Evolutionary conservation across 1,140 invertebrate genomes (phyloP).

Genomic region (Dendrolimus punctatus): DNA sequence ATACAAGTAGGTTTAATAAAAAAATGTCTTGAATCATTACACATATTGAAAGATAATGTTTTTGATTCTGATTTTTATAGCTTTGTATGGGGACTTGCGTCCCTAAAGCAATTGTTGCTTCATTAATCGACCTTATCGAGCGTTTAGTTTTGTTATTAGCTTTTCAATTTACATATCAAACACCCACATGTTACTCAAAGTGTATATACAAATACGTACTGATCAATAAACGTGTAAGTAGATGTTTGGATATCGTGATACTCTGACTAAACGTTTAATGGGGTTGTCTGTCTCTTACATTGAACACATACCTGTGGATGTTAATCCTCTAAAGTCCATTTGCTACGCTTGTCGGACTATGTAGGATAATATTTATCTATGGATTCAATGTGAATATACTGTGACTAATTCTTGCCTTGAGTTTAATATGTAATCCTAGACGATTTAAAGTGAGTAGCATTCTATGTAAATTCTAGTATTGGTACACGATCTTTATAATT

Average conservation of each 20-base stretch:
- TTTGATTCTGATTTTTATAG: conserved; percentile 17
- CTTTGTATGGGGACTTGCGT: conserved; percentile 3
- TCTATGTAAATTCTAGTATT: too few species aligned
- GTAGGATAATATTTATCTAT: conserved; percentile 38
- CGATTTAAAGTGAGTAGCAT: neutral
- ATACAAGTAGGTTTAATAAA: too few species aligned
- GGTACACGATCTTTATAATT: too few species aligned
- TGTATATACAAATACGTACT: conserved; percentile 4
- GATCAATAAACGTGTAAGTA: conserved; percentile 1
- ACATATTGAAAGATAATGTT: too few species aligned
- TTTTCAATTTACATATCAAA: conserved; percentile 27
- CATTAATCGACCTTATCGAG: conserved; percentile 13
- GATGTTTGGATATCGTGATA: conserved; percentile 12
- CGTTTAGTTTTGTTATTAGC: conserved; percentile 18
- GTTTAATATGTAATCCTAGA: neutral
- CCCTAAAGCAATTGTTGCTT: neutral
- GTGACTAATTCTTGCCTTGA: conserved; percentile 26
- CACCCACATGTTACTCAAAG: conserved; percentile 21
- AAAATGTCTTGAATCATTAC: too few species aligned
- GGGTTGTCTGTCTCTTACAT: too few species aligned
- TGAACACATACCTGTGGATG: too few species aligned
- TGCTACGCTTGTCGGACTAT: conserved; percentile 22
- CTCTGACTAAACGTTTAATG: neutral
- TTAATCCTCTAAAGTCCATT: conserved; percentile 5
- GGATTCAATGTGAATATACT: conserved; percentile 26